A percentile compares a stretch with the other conserved stretches of the same genome.
phyloP scores from a whole-genome alignment of 1,140 invertebrate species.

The Proales similis region DNA sequence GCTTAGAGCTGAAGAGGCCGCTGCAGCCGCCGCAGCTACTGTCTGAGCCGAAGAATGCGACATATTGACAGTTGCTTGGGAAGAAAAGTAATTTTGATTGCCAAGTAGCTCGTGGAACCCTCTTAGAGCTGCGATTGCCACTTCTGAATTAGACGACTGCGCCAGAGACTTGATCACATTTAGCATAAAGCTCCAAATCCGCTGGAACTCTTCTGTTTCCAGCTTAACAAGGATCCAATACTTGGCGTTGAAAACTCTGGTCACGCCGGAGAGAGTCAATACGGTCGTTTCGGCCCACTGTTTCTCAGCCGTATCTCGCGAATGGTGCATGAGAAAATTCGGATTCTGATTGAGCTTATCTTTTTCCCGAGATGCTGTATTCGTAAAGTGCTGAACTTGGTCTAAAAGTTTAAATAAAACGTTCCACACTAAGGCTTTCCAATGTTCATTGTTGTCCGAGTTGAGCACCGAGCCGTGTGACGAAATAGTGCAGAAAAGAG shows the following conservation, averaged over 20 bases:
- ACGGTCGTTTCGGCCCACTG: slow-evolving; percentile 98
- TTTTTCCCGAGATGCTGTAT: slow-evolving; percentile 83
- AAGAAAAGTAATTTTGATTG: slow-evolving; percentile 4
- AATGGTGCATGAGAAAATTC: slow-evolving; percentile 95
- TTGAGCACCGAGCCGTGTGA: slow-evolving; percentile 82
- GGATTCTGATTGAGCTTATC: slow-evolving; percentile 63
- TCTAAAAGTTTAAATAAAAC: slow-evolving; percentile 91
- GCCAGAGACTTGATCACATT: slow-evolving; percentile 88
- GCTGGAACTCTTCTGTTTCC: slow-evolving; percentile 66
- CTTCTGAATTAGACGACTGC: slow-evolving; percentile 81
- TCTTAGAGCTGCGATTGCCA: slow-evolving; percentile 85
- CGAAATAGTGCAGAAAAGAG: slow-evolving; percentile 89
- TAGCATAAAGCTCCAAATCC: slow-evolving; percentile 81
- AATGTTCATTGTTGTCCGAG: slow-evolving; percentile 61
- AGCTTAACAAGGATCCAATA: slow-evolving; percentile 11
- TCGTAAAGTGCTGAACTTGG: slow-evolving; percentile 78
- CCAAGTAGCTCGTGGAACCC: slow-evolving; percentile 83
- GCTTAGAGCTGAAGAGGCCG: not conserved
- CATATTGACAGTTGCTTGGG: not conserved
- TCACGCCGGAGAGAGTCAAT: slow-evolving; percentile 65
- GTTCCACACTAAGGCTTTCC: slow-evolving; percentile 61
- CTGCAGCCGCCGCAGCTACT: slow-evolving; percentile 9
- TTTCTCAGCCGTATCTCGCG: slow-evolving; percentile 94
- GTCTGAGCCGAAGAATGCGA: slow-evolving; percentile 22
- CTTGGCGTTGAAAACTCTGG: slow-evolving; percentile 71